These are phyloP conservation scores for Kryptopterus vitreolus DNA, from an alignment of 2,797 vertebrate genomes.

Conservation along the genomic window DNA sequence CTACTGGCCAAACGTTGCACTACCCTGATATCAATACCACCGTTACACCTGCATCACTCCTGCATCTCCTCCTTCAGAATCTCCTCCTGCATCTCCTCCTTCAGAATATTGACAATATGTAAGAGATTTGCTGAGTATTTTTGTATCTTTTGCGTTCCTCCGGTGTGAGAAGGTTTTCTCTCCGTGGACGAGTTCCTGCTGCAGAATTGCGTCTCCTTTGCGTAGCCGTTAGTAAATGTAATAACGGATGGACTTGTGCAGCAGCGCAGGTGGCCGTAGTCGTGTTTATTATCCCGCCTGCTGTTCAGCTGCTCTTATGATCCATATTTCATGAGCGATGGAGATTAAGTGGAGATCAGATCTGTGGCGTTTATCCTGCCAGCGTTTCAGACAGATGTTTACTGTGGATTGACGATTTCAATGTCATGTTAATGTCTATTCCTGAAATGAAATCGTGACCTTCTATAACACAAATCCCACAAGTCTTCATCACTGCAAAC, in stretches of 20 bases:
- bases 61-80: too few species aligned
- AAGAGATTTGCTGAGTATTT: too few species aligned
- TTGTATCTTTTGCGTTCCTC: too few species aligned
- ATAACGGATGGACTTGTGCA: slow-evolving; percentile 41
- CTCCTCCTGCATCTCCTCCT: too few species aligned
- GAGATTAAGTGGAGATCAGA: slow-evolving; percentile 50
- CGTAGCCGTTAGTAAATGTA: slow-evolving; percentile 42
- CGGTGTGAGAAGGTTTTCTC: too few species aligned
- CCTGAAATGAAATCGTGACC: slow-evolving; percentile 15
- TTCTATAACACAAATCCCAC: background rate
- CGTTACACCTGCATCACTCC: too few species aligned
- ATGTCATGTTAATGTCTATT: slow-evolving; percentile 33
- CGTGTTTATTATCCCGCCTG: slow-evolving; percentile 46
- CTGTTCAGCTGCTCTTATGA: slow-evolving; percentile 47
- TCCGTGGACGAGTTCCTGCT: too few species aligned
- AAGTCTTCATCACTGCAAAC: background rate
- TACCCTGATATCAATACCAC: too few species aligned
- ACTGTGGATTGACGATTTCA: slow-evolving; percentile 30
- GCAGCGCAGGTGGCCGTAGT: slow-evolving; percentile 37
- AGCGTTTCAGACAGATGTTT: slow-evolving; percentile 49
- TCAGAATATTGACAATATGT: too few species aligned
- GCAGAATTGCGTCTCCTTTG: background rate
- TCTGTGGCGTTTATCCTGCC: slow-evolving; percentile 38
- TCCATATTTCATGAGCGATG: slow-evolving; percentile 55
- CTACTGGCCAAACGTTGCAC: too few species aligned